phyloP scores from a whole-genome alignment of 2,113 vertebrate genomes.

The Hypanus sabinus region DNA sequence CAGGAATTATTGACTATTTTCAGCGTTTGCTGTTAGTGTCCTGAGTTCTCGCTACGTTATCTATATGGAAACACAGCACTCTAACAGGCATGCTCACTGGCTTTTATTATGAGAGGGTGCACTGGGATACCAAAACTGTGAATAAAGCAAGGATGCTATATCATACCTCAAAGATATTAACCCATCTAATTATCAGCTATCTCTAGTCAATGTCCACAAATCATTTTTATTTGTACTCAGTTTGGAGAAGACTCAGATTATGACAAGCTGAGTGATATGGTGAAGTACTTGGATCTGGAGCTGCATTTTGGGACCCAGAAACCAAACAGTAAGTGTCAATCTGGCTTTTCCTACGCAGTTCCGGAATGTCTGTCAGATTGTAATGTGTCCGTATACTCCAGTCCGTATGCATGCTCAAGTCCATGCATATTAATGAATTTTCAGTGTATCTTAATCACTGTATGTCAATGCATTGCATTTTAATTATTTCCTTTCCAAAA shows the following conservation, averaged over 20 bases:
- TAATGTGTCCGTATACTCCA: neutral
- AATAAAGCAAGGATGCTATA: neutral
- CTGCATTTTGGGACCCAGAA: conserved; percentile 96
- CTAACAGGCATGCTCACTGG: neutral
- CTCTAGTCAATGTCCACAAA: neutral
- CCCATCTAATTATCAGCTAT: conserved; percentile 8
- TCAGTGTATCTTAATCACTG: neutral
- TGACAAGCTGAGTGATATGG: conserved; percentile 95
- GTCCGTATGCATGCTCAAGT: too few relatives aligned
- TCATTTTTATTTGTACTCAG: conserved; percentile 49
- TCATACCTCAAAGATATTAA: neutral
- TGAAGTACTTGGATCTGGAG: conserved; percentile 95
- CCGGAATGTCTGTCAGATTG: neutral
- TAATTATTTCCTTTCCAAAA: neutral
- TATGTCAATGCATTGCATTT: neutral
- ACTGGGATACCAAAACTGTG: neutral
- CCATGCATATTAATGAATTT: neutral
- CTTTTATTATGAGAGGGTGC: neutral
- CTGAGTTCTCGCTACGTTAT: neutral
- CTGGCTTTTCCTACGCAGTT: neutral
- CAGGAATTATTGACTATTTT: neutral
- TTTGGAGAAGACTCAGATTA: conserved; percentile 86
- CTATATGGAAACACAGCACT: neutral
- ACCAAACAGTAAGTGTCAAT: conserved; percentile 66
- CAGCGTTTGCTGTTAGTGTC: neutral